Conservation (phyloP, 2,113 vertebrate species). For the Centrocercus urophasianus region DNA sequence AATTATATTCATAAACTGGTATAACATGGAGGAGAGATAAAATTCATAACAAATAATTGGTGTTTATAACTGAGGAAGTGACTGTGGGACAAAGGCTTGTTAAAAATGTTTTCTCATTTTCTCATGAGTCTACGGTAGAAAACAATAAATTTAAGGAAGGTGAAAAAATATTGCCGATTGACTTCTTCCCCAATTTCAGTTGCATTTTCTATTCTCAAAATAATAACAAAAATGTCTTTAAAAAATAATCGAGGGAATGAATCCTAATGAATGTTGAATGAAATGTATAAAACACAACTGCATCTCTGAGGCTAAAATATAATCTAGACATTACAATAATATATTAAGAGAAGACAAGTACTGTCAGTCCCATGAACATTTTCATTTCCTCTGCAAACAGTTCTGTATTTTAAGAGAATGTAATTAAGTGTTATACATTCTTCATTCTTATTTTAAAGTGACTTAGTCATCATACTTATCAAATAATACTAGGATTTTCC, state of each 20-base stretch:
- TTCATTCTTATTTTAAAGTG: not conserved
- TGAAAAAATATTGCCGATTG: not conserved
- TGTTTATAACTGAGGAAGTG: not conserved
- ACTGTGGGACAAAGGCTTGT: not conserved
- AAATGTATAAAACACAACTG: not conserved
- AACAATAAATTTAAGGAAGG: not conserved
- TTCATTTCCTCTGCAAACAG: not conserved
- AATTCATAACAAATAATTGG: not conserved
- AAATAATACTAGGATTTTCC: not conserved
- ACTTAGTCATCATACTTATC: not conserved
- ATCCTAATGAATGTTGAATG: not conserved
- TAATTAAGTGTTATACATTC: not conserved
- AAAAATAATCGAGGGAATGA: not conserved
- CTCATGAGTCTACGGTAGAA: not conserved
- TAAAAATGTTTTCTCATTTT: slow-evolving; percentile 7
- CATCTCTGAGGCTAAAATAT: not conserved
- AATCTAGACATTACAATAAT: rapidly evolving
- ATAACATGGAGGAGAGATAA: not conserved
- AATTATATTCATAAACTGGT: not conserved
- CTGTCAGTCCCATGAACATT: not conserved
- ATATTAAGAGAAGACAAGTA: not conserved
- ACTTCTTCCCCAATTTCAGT: not conserved
- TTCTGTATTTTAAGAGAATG: not conserved
- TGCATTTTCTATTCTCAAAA: not conserved
- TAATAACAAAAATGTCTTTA: not conserved